Conservation (phyloP, 1,140 invertebrate species). For the Gyrodactylus salaris region DNA sequence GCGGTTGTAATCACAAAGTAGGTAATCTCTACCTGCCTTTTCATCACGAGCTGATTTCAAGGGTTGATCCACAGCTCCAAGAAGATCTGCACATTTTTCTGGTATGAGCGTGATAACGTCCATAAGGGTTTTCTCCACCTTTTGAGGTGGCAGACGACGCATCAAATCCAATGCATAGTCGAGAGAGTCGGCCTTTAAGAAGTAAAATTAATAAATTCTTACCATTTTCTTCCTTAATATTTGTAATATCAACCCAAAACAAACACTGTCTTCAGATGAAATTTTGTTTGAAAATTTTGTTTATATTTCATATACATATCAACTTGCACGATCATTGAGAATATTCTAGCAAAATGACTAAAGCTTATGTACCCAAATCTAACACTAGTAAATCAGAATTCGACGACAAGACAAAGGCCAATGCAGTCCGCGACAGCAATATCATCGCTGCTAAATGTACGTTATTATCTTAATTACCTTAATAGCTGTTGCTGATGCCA, state of each 20-base stretch:
- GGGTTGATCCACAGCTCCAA: conserved; percentile 89
- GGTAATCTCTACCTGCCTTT: conserved; percentile 66
- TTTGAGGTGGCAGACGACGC: conserved; percentile 81
- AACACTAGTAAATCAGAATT: conserved; percentile 1
- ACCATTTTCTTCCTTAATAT: not conserved
- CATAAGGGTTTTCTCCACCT: conserved; percentile 86
- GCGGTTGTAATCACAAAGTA: conserved; percentile 91
- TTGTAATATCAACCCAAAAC: not conserved
- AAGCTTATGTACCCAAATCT: not conserved
- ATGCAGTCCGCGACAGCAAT: conserved; percentile 43
- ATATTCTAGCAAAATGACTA: not conserved
- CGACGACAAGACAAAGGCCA: conserved; percentile 1
- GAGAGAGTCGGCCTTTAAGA: conserved; percentile 23
- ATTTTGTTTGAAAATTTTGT: too few relatives aligned
- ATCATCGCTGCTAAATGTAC: conserved; percentile 91
- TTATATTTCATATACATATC: too few relatives aligned
- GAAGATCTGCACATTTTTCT: conserved; percentile 62
- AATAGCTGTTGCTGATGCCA: conserved; percentile 77
- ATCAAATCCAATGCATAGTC: conserved; percentile 93
- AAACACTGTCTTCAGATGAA: not conserved
- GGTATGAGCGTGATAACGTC: conserved; percentile 60
- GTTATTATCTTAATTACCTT: not conserved
- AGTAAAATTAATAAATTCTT: not conserved
- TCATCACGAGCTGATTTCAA: conserved; percentile 83
- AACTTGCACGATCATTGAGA: not conserved